A percentile compares a stretch with the other conserved stretches of the same genome.
Conservation (phyloP, 1,140 invertebrate species). For the Bombus balteatus region DNA sequence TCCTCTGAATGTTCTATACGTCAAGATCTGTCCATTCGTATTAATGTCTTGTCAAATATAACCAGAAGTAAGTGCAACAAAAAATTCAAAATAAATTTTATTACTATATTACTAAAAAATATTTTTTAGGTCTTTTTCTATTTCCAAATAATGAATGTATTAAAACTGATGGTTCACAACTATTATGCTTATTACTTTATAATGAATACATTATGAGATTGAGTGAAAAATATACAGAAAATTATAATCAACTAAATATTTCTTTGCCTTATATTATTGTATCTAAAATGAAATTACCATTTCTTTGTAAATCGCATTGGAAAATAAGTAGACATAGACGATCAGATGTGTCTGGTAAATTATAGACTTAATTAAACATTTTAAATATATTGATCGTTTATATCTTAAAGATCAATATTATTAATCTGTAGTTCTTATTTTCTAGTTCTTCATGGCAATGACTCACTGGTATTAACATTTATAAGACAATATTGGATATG, state of each 20-base stretch:
- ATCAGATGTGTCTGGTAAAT: constrained; percentile 75
- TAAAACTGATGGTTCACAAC: constrained; percentile 79
- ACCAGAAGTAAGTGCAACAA: constrained; percentile 83
- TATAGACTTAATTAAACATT: neutral
- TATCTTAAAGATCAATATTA: neutral
- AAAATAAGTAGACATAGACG: constrained; percentile 78
- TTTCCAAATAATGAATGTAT: constrained; percentile 83
- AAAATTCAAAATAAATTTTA: constrained; percentile 8
- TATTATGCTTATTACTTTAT: constrained; percentile 82
- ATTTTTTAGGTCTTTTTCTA: constrained; percentile 81
- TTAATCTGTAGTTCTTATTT: constrained; percentile 12
- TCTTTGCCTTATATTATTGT: constrained; percentile 82
- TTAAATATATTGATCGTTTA: neutral
- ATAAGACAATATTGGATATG: constrained; percentile 76
- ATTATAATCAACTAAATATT: constrained; percentile 72
- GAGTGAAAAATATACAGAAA: constrained; percentile 65
- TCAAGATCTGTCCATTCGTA: constrained; percentile 82
- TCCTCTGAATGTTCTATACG: constrained; percentile 81
- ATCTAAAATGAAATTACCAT: constrained; percentile 80
- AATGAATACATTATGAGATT: constrained; percentile 80
- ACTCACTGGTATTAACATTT: constrained; percentile 68
- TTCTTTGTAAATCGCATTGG: constrained; percentile 81
- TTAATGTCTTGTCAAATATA: constrained; percentile 83
- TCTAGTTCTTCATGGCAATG: constrained; percentile 65
- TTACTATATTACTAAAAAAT: constrained; percentile 20